Evolutionary conservation across 1,140 invertebrate genomes (phyloP), one percentile per base, ranked within the genome.

Genomic region (Magallana gigas): DNA sequence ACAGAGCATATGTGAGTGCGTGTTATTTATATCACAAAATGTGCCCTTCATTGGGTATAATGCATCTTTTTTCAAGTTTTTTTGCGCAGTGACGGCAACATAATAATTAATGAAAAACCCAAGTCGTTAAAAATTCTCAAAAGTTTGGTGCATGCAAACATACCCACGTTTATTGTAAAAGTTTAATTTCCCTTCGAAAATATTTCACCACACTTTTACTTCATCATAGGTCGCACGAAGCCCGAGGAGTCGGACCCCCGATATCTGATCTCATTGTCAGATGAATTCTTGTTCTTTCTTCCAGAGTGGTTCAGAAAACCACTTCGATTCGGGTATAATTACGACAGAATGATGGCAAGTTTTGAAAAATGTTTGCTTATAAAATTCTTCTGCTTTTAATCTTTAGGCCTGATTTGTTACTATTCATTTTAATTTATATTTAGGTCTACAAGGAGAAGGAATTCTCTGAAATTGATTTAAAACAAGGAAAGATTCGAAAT

Each of bases 251-350:
- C 85, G 14, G 82, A 87, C 60, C 68, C 85, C 18, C 59, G 81
- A 36, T 87, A 57, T 59, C 57, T 87, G 12, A 57, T 87, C 23
- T 87, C 80, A 5, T n/a, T 68, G 18, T 23, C 81, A 57, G 85
- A 87, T 36, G 85, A 87, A 57, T 18, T 87, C 1, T 68, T 87
- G 8, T 83, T 83, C 60, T 87, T 87, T 56, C 48, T 87, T 23
- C 85, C 85, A 9, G 57, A 87, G 60, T 12, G 9, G 14, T 16
- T 87, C 8, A 82, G 81, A 23, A 68, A 80, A 14, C n/a, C 36
- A 56, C 14, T 87, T 1, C 80, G 48, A 83, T 68, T 87, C 68
- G 81, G 85, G 57, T 87, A 87, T 83, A 87, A 83, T 36, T 87
- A 87, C 29, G 60, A 64, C 48, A 87, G 82, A 48, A 16, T 81